Conservation (phyloP, 2,888 invertebrate species). For the Eilema griseolum region DNA sequence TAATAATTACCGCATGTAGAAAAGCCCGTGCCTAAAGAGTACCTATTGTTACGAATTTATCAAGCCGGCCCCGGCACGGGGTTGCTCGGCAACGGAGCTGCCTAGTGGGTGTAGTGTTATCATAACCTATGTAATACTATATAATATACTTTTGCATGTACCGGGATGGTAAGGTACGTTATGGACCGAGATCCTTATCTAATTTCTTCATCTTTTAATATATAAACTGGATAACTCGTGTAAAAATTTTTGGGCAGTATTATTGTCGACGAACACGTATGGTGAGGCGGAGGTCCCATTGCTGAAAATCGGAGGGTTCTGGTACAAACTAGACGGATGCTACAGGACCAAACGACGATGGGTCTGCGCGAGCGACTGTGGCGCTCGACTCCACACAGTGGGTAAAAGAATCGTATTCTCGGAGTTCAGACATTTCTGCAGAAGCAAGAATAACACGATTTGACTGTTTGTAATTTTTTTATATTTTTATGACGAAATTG, state of each 20-base stretch:
- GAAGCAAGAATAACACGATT: conserved; percentile 62
- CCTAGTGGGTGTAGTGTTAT: not conserved
- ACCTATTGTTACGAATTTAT: not conserved
- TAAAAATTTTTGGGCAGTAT: conserved; percentile 48
- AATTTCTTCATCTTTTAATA: not conserved
- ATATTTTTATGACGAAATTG: not conserved
- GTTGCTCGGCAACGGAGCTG: not conserved
- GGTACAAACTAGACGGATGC: conserved; percentile 76
- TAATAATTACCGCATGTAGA: not conserved
- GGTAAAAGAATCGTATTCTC: conserved; percentile 78
- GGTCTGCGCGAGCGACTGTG: conserved; percentile 79
- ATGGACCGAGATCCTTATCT: not conserved
- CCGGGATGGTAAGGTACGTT: not conserved
- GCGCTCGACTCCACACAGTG: conserved; percentile 76
- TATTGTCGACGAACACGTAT: conserved; percentile 40
- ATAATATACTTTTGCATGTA: not conserved
- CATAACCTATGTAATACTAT: not conserved
- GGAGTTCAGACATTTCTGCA: conserved; percentile 73
- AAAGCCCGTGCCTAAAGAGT: not conserved
- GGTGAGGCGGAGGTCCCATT: conserved; percentile 51
- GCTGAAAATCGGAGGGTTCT: conserved; percentile 74
- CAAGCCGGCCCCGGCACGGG: not conserved
- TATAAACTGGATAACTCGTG: conserved; percentile 38
- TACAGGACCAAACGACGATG: conserved; percentile 75
- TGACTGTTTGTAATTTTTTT: conserved; percentile 44